Evolutionary conservation across 2,113 vertebrate species (phyloP).

Genomic region (Sorex araneus): DNA sequence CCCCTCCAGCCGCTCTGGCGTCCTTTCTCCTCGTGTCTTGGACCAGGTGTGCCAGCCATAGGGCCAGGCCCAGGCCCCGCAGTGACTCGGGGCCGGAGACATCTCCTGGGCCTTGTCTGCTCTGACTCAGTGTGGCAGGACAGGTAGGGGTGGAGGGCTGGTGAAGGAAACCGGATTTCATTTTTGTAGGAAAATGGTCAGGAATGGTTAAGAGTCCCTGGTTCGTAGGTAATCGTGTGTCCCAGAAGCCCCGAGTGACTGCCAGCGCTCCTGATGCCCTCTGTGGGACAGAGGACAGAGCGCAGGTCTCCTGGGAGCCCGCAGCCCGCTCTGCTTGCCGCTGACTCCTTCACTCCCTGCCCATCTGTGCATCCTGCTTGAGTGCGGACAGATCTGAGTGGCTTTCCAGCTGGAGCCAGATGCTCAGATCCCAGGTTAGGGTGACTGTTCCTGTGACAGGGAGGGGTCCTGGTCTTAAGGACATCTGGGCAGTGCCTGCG

Average conservation of each 20-base stretch:
- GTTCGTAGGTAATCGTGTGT: background rate
- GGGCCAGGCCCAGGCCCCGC: background rate
- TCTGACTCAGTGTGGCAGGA: background rate
- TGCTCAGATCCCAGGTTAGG: background rate
- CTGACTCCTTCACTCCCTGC: background rate
- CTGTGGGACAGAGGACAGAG: background rate
- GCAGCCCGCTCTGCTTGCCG: background rate
- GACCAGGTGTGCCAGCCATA: background rate
- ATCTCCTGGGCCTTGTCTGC: background rate
- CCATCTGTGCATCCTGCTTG: background rate
- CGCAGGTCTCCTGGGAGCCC: no score
- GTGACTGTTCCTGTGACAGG: background rate
- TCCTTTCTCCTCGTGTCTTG: background rate
- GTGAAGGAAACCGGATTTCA: background rate
- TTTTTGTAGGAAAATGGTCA: background rate
- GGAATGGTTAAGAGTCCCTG: background rate
- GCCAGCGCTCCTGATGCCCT: no score
- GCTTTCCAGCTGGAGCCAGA: background rate
- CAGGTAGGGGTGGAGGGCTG: background rate
- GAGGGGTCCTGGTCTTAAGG: background rate
- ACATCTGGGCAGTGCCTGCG: background rate
- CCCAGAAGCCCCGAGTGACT: background rate
- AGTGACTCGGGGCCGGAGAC: background rate
- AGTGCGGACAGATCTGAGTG: no score
- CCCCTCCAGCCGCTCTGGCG: fast-evolving